These are phyloP conservation scores for Microcebus murinus DNA, from an alignment of 2,113 vertebrate genomes.

Conservation along the genomic window DNA sequence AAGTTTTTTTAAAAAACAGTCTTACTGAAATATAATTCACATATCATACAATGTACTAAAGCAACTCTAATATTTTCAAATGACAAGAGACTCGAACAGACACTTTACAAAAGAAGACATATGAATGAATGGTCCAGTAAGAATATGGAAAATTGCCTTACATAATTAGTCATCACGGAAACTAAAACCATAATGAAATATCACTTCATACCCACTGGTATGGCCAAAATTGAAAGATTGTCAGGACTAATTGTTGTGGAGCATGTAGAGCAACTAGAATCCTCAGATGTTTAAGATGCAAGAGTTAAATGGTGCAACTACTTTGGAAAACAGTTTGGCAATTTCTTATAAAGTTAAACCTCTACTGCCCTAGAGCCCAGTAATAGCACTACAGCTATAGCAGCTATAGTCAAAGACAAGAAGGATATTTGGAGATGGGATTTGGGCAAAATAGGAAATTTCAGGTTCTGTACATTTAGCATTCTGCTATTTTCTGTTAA, in stretches of 20 bases:
- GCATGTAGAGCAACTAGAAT: not conserved
- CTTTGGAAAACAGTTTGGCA: not conserved
- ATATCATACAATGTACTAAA: not conserved
- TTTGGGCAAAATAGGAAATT: conserved; percentile 3
- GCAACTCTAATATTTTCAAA: not conserved
- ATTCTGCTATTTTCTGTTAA: not conserved
- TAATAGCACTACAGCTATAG: not conserved
- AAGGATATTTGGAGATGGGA: not conserved
- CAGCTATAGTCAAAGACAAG: not conserved
- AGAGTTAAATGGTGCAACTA: not conserved
- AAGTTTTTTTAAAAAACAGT: not conserved
- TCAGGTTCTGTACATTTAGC: not conserved
- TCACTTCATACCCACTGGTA: not conserved
- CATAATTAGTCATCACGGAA: not conserved
- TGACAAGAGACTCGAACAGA: not conserved
- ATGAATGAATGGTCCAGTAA: not conserved
- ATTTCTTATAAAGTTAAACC: not conserved
- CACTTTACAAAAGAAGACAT: not conserved
- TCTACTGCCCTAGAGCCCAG: not conserved
- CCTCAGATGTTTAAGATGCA: not conserved
- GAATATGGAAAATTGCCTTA: not conserved
- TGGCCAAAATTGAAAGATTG: not conserved
- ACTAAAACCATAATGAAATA: not conserved
- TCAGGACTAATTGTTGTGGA: not conserved
- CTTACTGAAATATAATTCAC: no score